These are phyloP conservation scores for Vesta saturnalis DNA, from an alignment of 2,888 invertebrate genomes.

Conservation along the genomic window DNA sequence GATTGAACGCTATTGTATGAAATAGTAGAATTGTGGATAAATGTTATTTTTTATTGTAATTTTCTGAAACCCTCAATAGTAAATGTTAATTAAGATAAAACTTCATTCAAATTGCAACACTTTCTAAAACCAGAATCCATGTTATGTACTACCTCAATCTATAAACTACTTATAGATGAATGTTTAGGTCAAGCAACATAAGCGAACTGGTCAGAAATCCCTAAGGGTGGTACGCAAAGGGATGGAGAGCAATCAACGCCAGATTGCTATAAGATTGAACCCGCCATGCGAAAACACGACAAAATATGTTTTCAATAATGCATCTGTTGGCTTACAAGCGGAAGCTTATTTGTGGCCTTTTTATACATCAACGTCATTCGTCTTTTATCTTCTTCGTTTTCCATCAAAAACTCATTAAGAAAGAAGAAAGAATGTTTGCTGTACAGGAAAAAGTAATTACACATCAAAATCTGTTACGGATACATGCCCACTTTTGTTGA, in stretches of 20 bases:
- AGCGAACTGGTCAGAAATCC: conserved; percentile 33
- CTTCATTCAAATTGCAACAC: conserved; percentile 14
- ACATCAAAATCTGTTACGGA: conserved; percentile 31
- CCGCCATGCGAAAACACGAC: conserved; percentile 53
- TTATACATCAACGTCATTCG: conserved; percentile 40
- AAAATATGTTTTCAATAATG: conserved; percentile 59
- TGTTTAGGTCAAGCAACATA: conserved; percentile 33
- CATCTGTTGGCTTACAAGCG: conserved; percentile 51
- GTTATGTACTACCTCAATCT: conserved; percentile 27
- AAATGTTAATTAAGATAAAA: too few relatives aligned
- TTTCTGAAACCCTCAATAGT: too few relatives aligned
- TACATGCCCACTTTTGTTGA: conserved; percentile 30
- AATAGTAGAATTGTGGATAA: neutral
- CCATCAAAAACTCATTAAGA: conserved; percentile 37
- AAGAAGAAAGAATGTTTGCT: conserved; percentile 27
- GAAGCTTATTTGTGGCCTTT: conserved; percentile 54
- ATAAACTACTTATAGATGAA: conserved; percentile 33
- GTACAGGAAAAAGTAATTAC: conserved; percentile 32
- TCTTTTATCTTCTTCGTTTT: conserved; percentile 37
- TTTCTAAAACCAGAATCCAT: conserved; percentile 26
- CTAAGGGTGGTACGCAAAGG: conserved; percentile 37
- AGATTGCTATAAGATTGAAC: conserved; percentile 57
- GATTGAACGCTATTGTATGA: too few relatives aligned
- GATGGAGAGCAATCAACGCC: conserved; percentile 54
- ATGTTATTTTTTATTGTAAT: neutral